These are phyloP conservation scores for Hoplostethus mediterraneus DNA, from an alignment of 2,797 vertebrate genomes.

Conservation along the genomic window DNA sequence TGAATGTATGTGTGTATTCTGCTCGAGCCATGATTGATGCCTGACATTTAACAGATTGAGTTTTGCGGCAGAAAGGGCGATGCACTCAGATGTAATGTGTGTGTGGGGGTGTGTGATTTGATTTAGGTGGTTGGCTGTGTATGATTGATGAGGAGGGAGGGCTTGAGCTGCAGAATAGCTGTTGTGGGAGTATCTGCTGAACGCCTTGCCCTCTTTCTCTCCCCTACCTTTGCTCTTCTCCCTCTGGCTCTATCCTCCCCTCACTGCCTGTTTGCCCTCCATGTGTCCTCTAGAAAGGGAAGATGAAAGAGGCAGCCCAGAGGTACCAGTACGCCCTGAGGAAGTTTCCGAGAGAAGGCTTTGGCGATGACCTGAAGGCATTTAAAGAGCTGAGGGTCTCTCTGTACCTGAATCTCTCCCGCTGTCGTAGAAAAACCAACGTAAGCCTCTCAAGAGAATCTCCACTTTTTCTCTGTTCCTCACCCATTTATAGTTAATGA, in stretches of 20 bases:
- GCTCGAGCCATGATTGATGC: conserved; percentile 64
- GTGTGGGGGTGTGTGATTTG: conserved; percentile 19
- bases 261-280: conserved; percentile 55
- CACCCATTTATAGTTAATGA: conserved; percentile 33
- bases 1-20: conserved; percentile 42
- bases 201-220: conserved; percentile 20
- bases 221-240: neutral
- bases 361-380: conserved; percentile 96
- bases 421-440: conserved; percentile 98
- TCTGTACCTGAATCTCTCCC: conserved; percentile 95
- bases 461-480: neutral
- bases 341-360: conserved; percentile 98
- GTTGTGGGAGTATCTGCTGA: conserved; percentile 50
- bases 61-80: conserved; percentile 65
- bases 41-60: conserved; percentile 77
- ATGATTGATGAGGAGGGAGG: conserved; percentile 72
- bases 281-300: conserved; percentile 91
- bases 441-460: conserved; percentile 82
- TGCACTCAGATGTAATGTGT: conserved; percentile 44
- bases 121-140: conserved; percentile 21
- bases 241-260: conserved; percentile 44
- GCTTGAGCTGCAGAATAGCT: conserved; percentile 37
- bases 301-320: conserved; percentile 99
- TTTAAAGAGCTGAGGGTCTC: conserved; percentile 97
- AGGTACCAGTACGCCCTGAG: conserved; percentile 97